Base-by-base conservation (phyloP, 2,888 invertebrate genomes). In the Diachrysia chrysitis region DNA sequence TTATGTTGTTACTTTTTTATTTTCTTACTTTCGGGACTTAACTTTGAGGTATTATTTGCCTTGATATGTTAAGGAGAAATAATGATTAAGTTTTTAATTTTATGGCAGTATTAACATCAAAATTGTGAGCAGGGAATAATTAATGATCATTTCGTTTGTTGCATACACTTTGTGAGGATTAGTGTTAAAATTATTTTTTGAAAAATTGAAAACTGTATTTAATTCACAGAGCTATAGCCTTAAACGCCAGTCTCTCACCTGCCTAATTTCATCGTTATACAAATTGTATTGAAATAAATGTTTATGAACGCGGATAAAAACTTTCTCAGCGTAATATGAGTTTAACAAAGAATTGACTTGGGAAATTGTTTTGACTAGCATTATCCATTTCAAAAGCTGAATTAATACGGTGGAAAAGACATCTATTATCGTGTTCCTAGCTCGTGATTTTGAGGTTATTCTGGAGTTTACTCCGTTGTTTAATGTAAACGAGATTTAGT, bases 301-400 rank as follows among this genome's bases (percentile, higher is more conserved):
- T 63, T 69, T 66, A 57, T 17, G 46, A 79, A 63, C 60, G 55
- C 48, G 57, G 42, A 61, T 63, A 65, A 35, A 63, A 66, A 64
- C 32, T 64, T 66, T 63, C 42, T 66, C 16, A 64, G 56, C 29
- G 57, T 57, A 63, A 71, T 72, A 69, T 61, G 46, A 48, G 51
- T 25, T 35, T 21, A 67, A 68, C 57, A 63, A 69, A 66, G 35
- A 37, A 51, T 51, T 42, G 56, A 56, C 60, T 69, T 73, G 58
- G 63, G n/a, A 63, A 66, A 65, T 64, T 69, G 35, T 65, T 69
- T 62, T 63, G 46, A 63, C 46, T 57, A 23, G 51, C 32, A 65
- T 59, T 67, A 64, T 69, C 16, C 53, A 32, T 63, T 67, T 55
- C 56, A 71, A 66, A 69, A 56, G 32, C 7, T 48, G 53, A 58